Base-by-base conservation (phyloP, 2,797 vertebrate genomes). In the Megalops cyprinoides region DNA sequence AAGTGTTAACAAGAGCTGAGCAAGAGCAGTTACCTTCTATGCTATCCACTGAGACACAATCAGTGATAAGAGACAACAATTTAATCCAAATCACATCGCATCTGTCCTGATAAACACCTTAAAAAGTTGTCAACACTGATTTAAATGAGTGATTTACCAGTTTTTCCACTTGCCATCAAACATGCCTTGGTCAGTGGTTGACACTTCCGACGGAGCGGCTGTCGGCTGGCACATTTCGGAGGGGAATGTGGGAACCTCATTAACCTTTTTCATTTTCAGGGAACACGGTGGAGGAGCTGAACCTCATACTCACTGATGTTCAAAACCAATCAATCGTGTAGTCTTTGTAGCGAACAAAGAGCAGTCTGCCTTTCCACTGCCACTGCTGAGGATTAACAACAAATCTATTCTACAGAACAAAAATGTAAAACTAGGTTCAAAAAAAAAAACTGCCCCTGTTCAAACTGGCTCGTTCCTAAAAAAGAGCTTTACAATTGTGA, bases 401-500 rank as follows among this genome's bases (percentile, higher is more conserved):
- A 60, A 60, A 34, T 31, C 60, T 34, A 62, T 62, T 62, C 1
- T n/a, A n/a, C n/a, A n/a, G n/a, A 79, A 51, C 71, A 46, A 79
- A 37, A 51, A 51, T 69, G 31, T 48, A 73, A 55, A 73, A 74
- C 34, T 51, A 71, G 53, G 31, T 71, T 44, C 28, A 2, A 25
- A 46, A 60, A 15, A 37, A 77, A 14, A 6, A 20, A 18, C n/a
- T 20, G 15, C 37, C 44, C 49, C 39, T 20, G 39, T 31, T 74
- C n/a, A 44, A 58, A 37, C 56, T 14, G 51, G 8, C 37, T 49
- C 49, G 53, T 56, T 37, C 4, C 6, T 71, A 71, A 23, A 42
- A 71, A 39, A 71, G 42, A n/a, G 5, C 20, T 4, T 25, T 2
- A 49, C 87, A 91, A 91, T 93, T 88, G 91, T 93, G 90, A 92